A percentile compares a stretch with the other conserved stretches of the same genome.
Conservation (phyloP, 37 sponge, comb jelly and placozoan genomes). For the Aphrocallistes beatrix region DNA sequence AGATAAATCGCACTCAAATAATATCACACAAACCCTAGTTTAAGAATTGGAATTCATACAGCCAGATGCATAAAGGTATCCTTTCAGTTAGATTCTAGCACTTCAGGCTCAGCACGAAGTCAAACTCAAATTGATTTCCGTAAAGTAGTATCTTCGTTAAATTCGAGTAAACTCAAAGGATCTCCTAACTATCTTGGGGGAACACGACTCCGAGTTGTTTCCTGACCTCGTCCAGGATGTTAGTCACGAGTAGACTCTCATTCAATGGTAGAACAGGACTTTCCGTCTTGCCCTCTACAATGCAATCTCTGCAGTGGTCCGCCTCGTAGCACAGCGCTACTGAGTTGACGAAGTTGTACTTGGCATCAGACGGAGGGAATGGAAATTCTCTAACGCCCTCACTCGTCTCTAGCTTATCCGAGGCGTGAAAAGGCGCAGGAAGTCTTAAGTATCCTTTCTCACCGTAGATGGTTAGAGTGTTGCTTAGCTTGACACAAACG, state of each 20-base stretch:
- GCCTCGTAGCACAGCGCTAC: constrained; percentile 1
- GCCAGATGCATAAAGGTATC: too few species aligned
- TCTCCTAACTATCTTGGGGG: neutral
- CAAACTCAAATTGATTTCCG: neutral
- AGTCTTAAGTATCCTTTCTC: constrained; percentile 15
- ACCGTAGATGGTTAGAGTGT: neutral
- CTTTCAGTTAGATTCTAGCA: too few species aligned
- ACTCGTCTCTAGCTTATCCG: constrained; percentile 20
- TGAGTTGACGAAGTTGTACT: neutral
- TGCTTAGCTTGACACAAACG: neutral
- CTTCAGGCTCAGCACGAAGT: neutral
- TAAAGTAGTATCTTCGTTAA: too few species aligned
- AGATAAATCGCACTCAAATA: neutral
- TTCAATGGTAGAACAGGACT: neutral
- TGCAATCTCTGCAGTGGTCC: neutral
- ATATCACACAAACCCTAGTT: neutral
- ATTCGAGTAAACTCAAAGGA: too few species aligned
- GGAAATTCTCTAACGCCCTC: neutral
- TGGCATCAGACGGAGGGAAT: neutral
- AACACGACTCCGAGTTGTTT: neutral
- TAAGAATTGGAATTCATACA: neutral
- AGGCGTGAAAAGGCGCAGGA: constrained; percentile 16
- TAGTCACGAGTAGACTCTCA: neutral
- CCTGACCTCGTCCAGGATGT: neutral
- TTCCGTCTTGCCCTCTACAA: neutral